Base-by-base conservation (phyloP, 1,140 invertebrate species). In the Scaptomyza montana region DNA sequence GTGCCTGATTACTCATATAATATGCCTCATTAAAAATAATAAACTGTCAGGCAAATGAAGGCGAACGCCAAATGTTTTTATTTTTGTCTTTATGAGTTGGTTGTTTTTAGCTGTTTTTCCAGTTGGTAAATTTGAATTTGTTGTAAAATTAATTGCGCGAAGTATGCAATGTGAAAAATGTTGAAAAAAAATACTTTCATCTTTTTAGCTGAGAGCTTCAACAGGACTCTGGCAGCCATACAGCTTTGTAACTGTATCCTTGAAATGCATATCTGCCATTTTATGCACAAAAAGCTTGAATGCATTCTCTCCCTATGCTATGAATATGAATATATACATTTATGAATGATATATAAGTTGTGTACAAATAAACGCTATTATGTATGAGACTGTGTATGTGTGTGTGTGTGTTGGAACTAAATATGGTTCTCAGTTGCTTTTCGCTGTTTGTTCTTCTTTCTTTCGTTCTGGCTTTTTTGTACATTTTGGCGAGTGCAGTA, bases 11-110 rank as follows among this genome's bases (percentile, higher is more conserved):
- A 75, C 69, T 66, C 55, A 54, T 39, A 69, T 82, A 82, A 86
- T 87, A 86, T 69, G 82, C 82, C 82, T 86, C 82, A 86, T 86
- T 86, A 86, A 86, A 86, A 86, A 87, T 86, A 86, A 86, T 87
- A 87, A 86, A 86, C 82, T 87, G 82, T 87, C 82, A 81, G 75
- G 19, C 21, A 81, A 78, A 81, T 78, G 78, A 82, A 80, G 78
- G 78, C 78, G 63, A 80, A 68, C 45, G 76, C 46, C 68, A 79
- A 87, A 76, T 69, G 85, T 68, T 80, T 72, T 55, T 39, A 51
- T 36, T 25, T 39, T 9, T 13, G 28, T 30, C 41, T 61, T 57
- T 8, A 3, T 39, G n/a, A 25, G 21, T 25, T 25, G 21, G 21
- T 12, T 13, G 13, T 30, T 50, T 61, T 62, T 8, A 3, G 5